These are phyloP conservation scores for Acanthopagrus latus DNA, from an alignment of 2,797 vertebrate genomes.

Conservation along the genomic window DNA sequence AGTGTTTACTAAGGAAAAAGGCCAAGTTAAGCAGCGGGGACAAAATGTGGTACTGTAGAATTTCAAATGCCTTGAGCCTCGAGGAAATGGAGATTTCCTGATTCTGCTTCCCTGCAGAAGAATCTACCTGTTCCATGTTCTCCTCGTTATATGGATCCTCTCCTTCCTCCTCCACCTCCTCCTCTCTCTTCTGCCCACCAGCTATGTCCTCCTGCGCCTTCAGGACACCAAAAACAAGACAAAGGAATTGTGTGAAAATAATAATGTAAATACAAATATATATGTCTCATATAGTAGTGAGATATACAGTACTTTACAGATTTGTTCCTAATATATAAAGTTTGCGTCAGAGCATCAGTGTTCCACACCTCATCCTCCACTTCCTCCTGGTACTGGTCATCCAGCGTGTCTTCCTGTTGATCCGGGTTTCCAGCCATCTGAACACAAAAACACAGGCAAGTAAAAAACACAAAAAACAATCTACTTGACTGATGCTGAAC, in stretches of 20 bases:
- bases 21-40: neutral
- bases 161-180: conserved; percentile 84
- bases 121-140: conserved; percentile 89
- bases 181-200: conserved; percentile 89
- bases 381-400: conserved; percentile 98
- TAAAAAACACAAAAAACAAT: neutral
- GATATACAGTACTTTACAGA: neutral
- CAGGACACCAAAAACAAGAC: neutral
- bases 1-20: neutral
- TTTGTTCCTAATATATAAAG: too few species aligned
- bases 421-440: conserved; percentile 98
- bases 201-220: conserved; percentile 94
- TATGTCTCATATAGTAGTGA: too few species aligned
- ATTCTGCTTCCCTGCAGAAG: neutral
- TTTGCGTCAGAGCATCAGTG: too few species aligned
- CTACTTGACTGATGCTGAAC: too few species aligned
- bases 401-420: conserved; percentile 95
- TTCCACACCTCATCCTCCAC: conserved; percentile 92
- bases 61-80: too few species aligned
- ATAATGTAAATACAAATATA: too few species aligned
- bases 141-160: conserved; percentile 93
- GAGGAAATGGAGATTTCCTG: neutral
- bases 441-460: conserved; percentile 9
- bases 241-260: neutral
- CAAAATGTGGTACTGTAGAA: neutral